Conservation (phyloP, 2,797 vertebrate species). For the Acipenser ruthenus region DNA sequence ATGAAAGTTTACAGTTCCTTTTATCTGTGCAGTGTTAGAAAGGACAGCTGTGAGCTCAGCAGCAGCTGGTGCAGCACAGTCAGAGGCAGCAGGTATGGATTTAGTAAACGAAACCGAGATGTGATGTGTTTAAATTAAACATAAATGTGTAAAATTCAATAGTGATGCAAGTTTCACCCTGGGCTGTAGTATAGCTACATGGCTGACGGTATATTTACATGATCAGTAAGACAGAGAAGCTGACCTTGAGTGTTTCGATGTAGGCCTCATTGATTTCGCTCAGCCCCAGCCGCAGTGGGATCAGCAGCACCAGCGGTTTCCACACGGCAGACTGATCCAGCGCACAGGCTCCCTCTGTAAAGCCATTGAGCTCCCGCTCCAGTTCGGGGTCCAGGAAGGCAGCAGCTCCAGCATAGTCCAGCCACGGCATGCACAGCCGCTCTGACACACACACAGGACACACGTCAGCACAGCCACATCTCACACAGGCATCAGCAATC, state of each 20-base stretch:
- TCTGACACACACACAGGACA: constrained; percentile 45
- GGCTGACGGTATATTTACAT: no score
- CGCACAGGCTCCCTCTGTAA: constrained; percentile 61
- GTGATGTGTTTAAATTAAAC: no score
- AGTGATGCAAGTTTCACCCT: no score
- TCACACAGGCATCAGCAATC: neutral
- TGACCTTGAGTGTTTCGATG: constrained; percentile 91
- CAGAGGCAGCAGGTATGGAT: no score
- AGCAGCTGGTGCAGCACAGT: no score
- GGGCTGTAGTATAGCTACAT: no score
- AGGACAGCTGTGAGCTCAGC: no score
- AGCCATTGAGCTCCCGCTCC: constrained; percentile 68
- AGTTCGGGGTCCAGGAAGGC: constrained; percentile 40
- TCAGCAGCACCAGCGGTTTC: constrained; percentile 91
- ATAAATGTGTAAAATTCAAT: neutral
- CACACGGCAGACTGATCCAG: constrained; percentile 62
- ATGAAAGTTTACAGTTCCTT: no score
- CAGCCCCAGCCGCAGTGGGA: constrained; percentile 90
- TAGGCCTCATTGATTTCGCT: constrained; percentile 96
- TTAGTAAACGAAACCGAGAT: no score
- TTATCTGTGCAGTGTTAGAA: no score
- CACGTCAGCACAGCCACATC: neutral
- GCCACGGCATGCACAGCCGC: constrained; percentile 72
- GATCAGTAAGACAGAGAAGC: neutral
- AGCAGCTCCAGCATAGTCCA: constrained; percentile 51